phyloP scores from a whole-genome alignment of 2,888 invertebrate genomes.

The Chirona hameri region DNA sequence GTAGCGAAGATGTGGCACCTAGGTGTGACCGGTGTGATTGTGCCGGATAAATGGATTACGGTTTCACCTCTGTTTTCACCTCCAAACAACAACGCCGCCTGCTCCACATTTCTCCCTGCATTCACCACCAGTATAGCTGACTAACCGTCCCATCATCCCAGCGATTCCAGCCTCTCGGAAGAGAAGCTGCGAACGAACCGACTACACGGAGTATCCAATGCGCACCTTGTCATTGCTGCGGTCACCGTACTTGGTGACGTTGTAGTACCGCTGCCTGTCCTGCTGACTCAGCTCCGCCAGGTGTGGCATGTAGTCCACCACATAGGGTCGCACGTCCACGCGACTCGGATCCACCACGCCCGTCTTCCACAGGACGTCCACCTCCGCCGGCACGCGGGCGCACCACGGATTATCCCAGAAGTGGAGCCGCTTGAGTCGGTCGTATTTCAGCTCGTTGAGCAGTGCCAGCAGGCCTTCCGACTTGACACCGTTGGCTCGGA shows the following conservation, averaged over 20 bases:
- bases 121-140: too few species aligned
- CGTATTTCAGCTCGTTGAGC: background rate
- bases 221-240: background rate
- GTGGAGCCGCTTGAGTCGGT: background rate
- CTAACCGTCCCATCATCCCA: too few species aligned
- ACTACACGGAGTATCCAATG: background rate
- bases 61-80: too few species aligned
- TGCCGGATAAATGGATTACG: too few species aligned
- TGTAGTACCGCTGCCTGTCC: background rate
- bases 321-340: conserved; percentile 25
- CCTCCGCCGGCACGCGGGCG: conserved; percentile 4
- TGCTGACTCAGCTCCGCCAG: background rate
- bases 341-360: conserved; percentile 7
- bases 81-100: too few species aligned
- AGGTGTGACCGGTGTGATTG: too few species aligned
- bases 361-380: conserved; percentile 28
- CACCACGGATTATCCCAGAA: conserved; percentile 26
- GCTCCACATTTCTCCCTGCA: too few species aligned
- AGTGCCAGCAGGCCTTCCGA: conserved; percentile 8
- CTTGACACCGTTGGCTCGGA: background rate
- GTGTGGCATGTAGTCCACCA: conserved; percentile 24
- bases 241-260: background rate
- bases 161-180: too few species aligned
- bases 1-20: too few species aligned
- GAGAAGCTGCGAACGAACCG: too few species aligned